These are phyloP conservation scores for Morinoia aosen DNA, from an alignment of 2,888 invertebrate genomes.

Conservation along the genomic window DNA sequence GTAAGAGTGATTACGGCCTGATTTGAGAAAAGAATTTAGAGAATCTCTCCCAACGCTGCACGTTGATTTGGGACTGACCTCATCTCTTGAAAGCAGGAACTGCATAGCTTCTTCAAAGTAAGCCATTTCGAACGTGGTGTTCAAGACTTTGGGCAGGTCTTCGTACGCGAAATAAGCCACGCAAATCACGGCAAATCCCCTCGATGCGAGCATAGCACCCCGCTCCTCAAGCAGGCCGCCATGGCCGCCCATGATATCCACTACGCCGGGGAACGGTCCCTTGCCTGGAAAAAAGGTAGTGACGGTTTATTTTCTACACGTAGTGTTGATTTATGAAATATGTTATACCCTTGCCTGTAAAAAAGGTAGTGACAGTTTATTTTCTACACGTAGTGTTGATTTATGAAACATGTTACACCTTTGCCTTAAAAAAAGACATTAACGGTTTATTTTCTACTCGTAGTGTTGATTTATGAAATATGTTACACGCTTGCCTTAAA, in stretches of 20 bases:
- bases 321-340: no score
- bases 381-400: no score
- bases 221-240: constrained; percentile 63
- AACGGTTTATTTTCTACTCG: no score
- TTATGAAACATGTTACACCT: no score
- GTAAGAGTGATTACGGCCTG: no score
- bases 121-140: constrained; percentile 54
- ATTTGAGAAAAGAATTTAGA: background rate
- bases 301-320: no score
- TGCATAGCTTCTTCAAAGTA: constrained; percentile 67
- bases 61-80: constrained; percentile 50
- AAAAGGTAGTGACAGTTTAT: no score
- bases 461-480: no score
- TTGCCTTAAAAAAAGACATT: no score
- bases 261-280: constrained; percentile 65
- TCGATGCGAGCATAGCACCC: constrained; percentile 61
- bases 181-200: constrained; percentile 64
- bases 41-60: background rate
- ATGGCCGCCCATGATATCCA: constrained; percentile 63
- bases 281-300: constrained; percentile 39
- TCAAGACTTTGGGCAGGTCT: constrained; percentile 57
- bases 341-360: no score
- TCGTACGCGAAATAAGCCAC: constrained; percentile 63
- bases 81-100: constrained; percentile 61
- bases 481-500: no score